phyloP scores from a whole-genome alignment of 2,113 vertebrate species.

The Neopipo cinnamomea region DNA sequence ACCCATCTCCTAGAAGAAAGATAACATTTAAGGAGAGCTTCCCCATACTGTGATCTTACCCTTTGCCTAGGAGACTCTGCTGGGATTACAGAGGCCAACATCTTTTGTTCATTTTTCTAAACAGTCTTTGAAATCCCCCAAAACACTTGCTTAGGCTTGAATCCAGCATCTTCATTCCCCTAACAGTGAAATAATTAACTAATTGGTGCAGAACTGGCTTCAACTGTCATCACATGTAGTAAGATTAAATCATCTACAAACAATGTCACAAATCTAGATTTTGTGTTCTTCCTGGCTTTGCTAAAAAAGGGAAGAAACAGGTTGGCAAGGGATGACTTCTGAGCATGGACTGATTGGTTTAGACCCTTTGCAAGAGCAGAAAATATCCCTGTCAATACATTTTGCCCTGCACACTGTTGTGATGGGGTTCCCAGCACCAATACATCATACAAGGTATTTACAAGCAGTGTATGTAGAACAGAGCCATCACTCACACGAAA shows the following conservation, averaged over 20 bases:
- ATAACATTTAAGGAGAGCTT: neutral
- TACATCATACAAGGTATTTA: neutral
- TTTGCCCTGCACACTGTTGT: neutral
- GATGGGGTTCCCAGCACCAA: neutral
- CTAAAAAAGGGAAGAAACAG: neutral
- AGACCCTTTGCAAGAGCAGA: neutral
- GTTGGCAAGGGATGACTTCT: neutral
- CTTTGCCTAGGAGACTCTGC: neutral
- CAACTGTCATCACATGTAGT: neutral
- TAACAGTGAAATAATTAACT: neutral
- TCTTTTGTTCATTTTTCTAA: neutral
- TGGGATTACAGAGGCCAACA: neutral
- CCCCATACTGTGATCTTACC: neutral
- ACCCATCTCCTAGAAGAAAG: neutral
- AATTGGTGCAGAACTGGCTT: constrained; percentile 1
- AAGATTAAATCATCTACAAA: neutral
- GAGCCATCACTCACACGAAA: neutral
- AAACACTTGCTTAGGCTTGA: neutral
- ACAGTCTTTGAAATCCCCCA: neutral
- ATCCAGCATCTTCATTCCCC: neutral
- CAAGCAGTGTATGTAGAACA: neutral
- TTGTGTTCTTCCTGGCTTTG: neutral
- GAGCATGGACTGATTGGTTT: neutral
- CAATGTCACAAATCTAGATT: neutral
- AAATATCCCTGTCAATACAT: neutral